Base-by-base conservation (phyloP, 2,113 vertebrate species). In the Tor tambroides region DNA sequence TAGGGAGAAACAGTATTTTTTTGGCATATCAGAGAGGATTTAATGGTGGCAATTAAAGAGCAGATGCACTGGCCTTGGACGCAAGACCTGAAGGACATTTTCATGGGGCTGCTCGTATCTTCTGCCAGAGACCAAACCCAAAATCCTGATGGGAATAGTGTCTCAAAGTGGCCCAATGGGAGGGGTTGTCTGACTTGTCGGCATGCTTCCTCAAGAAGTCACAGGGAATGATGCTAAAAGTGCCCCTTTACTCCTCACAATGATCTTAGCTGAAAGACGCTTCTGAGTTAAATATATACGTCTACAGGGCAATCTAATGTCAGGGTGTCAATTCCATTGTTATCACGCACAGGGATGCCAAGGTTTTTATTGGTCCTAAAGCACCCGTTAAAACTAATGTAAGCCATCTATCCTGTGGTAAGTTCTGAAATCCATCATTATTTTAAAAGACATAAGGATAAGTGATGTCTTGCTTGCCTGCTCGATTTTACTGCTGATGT, bases 61-160 rank as follows among this genome's bases (percentile, higher is more conserved):
- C 91, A 92, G 91, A 91, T 91, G 87, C 87, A 88, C 7, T 30
- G 84, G 89, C 85, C 86, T 85, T 86, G 80, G 79, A 89, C 19
- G 82, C 80, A 71, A 83, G 86, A 86, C 87, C 90, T 89, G 91
- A 92, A 93, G 90, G 90, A 92, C 91, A 84, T 90, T 90, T 89
- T 87, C 88, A 82, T 80, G 61, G 88, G 89, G 85, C 71, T 85
- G 84, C 82, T 72, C 82, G 88, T 88, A 90, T 88, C 89, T 67
- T 88, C 89, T 67, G 74, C 82, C 75, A 56, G 61, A n/a, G 63
- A 81, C 80, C 71, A 46, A 78, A 82, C 85, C 79, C 81, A 85
- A 78, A 74, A 80, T 79, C 75, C 43, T 56, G 81, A 84, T 10
- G 17, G 75, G 61, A 76, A 82, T 49, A 54, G 28, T 30, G 46